Conservation (phyloP, 2,113 vertebrate genomes). For the Oreotrochilus melanogaster region DNA sequence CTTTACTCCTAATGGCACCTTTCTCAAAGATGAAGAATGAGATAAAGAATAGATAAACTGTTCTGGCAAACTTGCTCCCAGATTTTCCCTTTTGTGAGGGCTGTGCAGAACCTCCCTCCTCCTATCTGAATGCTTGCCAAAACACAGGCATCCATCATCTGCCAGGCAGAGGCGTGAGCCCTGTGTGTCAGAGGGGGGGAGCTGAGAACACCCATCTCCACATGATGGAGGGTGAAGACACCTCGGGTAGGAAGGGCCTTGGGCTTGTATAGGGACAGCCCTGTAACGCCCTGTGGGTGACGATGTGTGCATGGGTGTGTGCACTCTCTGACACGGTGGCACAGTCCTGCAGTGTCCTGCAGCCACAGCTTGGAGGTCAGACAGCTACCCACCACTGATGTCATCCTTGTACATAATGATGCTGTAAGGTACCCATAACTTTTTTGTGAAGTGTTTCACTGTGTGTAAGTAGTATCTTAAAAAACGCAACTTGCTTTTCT, state of each 20-base stretch:
- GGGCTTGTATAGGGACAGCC: accelerated
- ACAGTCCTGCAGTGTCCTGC: neutral
- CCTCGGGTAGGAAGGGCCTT: neutral
- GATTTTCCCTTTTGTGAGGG: neutral
- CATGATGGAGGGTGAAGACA: neutral
- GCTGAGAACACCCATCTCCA: neutral
- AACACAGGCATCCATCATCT: neutral
- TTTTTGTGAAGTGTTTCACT: neutral
- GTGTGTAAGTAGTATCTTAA: neutral
- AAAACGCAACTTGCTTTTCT: neutral
- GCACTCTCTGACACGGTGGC: accelerated
- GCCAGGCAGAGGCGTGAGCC: neutral
- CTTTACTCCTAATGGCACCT: neutral
- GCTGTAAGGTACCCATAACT: neutral
- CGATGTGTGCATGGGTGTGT: accelerated
- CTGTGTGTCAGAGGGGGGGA: neutral
- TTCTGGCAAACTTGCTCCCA: neutral
- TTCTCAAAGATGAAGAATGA: neutral
- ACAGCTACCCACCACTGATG: neutral
- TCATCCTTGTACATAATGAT: neutral
- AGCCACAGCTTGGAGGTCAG: neutral
- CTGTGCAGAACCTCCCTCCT: neutral
- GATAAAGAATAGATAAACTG: neutral
- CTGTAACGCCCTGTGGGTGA: neutral
- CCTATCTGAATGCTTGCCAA: neutral